A percentile compares a stretch with the other conserved stretches of the same genome.
phyloP scores from a whole-genome alignment of 2,888 invertebrate species.

The Dinocampus coccinellae region DNA sequence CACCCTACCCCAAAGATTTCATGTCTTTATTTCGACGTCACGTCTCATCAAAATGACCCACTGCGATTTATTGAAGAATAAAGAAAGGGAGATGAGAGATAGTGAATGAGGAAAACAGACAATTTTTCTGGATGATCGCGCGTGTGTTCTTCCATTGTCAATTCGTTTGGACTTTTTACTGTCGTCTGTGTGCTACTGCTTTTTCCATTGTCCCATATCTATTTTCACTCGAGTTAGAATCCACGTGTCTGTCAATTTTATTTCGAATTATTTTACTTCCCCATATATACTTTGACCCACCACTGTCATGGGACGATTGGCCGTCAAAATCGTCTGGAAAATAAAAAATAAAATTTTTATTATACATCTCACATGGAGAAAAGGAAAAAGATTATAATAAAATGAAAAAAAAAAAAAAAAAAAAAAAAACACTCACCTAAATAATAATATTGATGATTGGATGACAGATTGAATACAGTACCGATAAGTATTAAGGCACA shows the following conservation, averaged over 20 bases:
- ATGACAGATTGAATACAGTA: slow-evolving; percentile 8
- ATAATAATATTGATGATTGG: background rate
- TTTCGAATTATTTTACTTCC: background rate
- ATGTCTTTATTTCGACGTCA: slow-evolving; percentile 24
- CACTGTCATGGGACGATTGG: background rate
- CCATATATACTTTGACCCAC: background rate
- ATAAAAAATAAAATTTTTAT: background rate
- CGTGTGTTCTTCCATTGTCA: background rate
- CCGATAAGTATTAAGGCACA: slow-evolving; percentile 11
- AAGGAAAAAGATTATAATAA: background rate
- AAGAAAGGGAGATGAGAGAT: background rate
- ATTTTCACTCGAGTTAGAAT: background rate
- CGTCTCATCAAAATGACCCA: slow-evolving; percentile 13
- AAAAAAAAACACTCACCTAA: background rate
- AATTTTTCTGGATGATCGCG: slow-evolving; percentile 1
- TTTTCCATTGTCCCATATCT: slow-evolving; percentile 3
- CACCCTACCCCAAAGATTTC: slow-evolving; percentile 28
- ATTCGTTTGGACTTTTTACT: background rate
- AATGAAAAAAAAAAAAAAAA: background rate
- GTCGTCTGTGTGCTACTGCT: background rate
- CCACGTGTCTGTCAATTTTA: slow-evolving; percentile 1
- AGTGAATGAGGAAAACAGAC: background rate
- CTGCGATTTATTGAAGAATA: background rate
- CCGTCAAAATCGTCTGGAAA: background rate
- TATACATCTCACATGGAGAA: no score